Evolutionary conservation across 2,113 vertebrate species (phyloP), one percentile per base, ranked within the genome.

Genomic region (Tetraodon nigroviridis): DNA sequence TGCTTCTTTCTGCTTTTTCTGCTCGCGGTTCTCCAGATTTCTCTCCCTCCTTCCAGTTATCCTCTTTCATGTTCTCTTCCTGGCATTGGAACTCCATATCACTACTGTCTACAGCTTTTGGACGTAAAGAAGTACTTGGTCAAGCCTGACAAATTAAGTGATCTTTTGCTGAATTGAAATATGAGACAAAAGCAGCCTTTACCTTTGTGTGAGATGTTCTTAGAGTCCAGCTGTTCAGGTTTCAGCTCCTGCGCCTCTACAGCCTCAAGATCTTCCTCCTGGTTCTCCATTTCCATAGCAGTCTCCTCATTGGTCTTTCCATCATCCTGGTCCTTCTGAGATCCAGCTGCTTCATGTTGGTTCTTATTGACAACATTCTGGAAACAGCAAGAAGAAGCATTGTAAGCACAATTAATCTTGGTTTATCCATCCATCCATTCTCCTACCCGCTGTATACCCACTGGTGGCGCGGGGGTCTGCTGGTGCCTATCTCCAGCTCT

Each of bases 301-400:
- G 74, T 44, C 32, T 93, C 90, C 61, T 92, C 89, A 7, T 87
- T 67, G 0, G 92, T 89, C 53, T 72, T 46, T 19, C 73, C 65
- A 19, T 91, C 83, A 11, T 90, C 83, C 58, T 88, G 84, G 49
- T 84, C 65, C 49, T 87, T 78, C 15, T 73, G 76, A 22, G 88
- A 76, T 22, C 84, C 73, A 8, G 86, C 41, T 27, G 84, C 79
- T 55, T 89, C 93, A 68, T 97, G 92, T 65, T 99, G 97, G 29
- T 98, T 94, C 40, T 89, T 83, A 51, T 87, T 98, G 63, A 95
- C 97, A 40, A 90, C 93, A 79, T 99, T 99, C 97, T 99, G 69
- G 19, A 67, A 63, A 41, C 44, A 46, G 44, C 14, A n/a, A 46
- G 42, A 17, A 6, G 6, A 17, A 44, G 42, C 24, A 27, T 1